Percentiles rank a stretch among this genome's conserved stretches.
phyloP scores from a whole-genome alignment of 2,888 invertebrate genomes.

The Leuctra nigra region DNA sequence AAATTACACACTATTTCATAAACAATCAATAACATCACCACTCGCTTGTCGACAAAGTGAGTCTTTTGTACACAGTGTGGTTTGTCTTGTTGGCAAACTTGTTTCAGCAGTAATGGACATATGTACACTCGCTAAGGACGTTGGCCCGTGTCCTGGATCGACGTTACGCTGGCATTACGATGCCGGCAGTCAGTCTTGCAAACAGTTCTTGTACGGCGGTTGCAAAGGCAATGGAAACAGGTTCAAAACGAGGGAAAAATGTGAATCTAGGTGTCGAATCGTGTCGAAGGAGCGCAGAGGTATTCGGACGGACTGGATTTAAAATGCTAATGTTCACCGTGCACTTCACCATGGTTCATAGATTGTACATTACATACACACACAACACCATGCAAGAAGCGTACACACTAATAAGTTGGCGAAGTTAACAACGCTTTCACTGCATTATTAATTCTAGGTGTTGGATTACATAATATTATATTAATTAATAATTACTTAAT shows the following conservation, averaged over 20 bases:
- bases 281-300: constrained; percentile 25
- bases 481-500: too few species aligned
- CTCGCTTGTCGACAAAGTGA: too few species aligned
- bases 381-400: too few species aligned
- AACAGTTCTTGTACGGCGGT: constrained; percentile 46
- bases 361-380: too few species aligned
- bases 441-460: too few species aligned
- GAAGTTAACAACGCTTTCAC: too few species aligned
- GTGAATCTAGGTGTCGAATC: constrained; percentile 37
- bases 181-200: constrained; percentile 39
- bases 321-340: neutral
- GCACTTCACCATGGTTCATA: too few species aligned
- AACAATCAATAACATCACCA: too few species aligned
- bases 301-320: constrained; percentile 17
- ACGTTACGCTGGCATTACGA: constrained; percentile 47
- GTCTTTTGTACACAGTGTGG: neutral
- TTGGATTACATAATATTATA: too few species aligned
- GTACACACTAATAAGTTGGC: too few species aligned
- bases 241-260: constrained; percentile 39
- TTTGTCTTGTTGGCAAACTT: constrained; percentile 9
- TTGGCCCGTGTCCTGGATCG: constrained; percentile 42
- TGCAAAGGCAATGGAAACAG: constrained; percentile 45
- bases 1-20: too few species aligned
- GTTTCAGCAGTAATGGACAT: constrained; percentile 28
- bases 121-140: constrained; percentile 39